Conservation (phyloP, 2,888 invertebrate species). For the Hirudinaria manillensis region DNA sequence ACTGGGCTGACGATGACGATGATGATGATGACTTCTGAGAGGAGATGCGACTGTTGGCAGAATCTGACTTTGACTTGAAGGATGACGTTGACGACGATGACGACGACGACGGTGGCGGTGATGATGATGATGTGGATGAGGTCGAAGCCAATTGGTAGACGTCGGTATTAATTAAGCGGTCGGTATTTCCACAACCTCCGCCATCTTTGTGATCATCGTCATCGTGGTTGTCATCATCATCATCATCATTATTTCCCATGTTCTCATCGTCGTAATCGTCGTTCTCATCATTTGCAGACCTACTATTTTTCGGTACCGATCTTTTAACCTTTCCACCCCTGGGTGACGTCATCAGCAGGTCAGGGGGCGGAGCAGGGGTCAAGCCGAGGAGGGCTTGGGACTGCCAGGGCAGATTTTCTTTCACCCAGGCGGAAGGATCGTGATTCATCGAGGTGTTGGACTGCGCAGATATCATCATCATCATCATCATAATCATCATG, state of each 20-base stretch:
- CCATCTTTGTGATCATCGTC: background rate
- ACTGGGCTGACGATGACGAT: background rate
- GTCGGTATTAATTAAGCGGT: background rate
- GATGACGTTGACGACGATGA: constrained; percentile 1
- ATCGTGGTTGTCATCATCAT: background rate
- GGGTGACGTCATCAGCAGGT: too few relatives aligned
- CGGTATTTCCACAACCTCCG: background rate
- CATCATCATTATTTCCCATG: background rate
- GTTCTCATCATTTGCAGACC: background rate
- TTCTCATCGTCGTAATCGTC: constrained; percentile 14
- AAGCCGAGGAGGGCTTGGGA: too few relatives aligned
- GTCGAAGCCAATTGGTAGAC: background rate
- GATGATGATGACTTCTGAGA: background rate
- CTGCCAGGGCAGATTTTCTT: too few relatives aligned
- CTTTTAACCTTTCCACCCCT: too few relatives aligned
- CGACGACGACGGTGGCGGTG: background rate
- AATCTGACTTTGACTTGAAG: background rate
- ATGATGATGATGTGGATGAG: background rate
- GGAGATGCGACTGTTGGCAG: background rate
- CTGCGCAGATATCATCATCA: background rate
- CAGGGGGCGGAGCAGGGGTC: too few relatives aligned
- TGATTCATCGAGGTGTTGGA: too few relatives aligned
- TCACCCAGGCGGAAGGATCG: too few relatives aligned
- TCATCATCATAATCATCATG: constrained; percentile 29
- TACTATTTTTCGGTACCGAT: too few relatives aligned